A percentile compares a stretch with the other conserved stretches of the same genome.
These are phyloP conservation scores for Telmatochromis sp. DNA, from an alignment of 2,113 vertebrate genomes.

Conservation along the genomic window DNA sequence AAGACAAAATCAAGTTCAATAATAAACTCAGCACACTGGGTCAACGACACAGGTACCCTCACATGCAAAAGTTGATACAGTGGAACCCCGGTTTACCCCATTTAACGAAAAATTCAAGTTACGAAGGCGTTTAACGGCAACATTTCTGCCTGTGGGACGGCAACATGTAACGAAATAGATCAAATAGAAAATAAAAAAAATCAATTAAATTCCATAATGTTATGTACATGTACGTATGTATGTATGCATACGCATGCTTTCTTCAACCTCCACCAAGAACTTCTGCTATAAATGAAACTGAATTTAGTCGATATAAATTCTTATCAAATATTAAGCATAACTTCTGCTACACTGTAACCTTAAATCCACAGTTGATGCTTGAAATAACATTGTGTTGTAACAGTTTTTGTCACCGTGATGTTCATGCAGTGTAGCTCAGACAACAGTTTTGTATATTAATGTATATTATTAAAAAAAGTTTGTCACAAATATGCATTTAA, in stretches of 20 bases:
- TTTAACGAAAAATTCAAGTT: rapidly evolving
- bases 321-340: background rate
- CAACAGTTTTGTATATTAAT: background rate
- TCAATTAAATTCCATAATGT: background rate
- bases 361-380: background rate
- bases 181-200: background rate
- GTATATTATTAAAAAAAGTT: background rate
- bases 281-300: background rate
- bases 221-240: background rate
- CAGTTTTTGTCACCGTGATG: background rate
- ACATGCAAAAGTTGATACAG: background rate
- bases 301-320: background rate
- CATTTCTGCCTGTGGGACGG: rapidly evolving
- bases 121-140: background rate
- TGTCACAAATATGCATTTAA: rapidly evolving
- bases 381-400: background rate
- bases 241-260: background rate
- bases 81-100: background rate
- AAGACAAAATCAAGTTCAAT: background rate
- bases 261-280: background rate
- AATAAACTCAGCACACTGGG: background rate
- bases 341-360: background rate
- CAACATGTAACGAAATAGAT: background rate
- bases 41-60: rapidly evolving
- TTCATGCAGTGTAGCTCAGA: background rate